Evolutionary conservation across 1,140 invertebrate genomes (phyloP).

Genomic region (Cyrtorhinus lividipennis): DNA sequence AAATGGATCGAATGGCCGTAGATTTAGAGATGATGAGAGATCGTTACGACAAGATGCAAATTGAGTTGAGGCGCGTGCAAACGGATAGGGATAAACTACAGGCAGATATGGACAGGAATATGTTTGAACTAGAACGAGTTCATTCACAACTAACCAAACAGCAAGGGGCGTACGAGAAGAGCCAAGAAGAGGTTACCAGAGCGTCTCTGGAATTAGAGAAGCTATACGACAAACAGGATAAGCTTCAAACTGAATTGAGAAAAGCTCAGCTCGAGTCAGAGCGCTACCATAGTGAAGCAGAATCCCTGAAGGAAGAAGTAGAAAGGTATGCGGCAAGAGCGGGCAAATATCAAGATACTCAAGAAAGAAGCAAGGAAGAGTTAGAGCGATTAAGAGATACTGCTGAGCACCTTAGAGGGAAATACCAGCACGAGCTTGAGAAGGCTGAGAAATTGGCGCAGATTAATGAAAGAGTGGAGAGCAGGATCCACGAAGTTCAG

Average conservation of each 20-base stretch:
- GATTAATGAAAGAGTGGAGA: constrained; percentile 44
- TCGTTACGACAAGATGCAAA: constrained; percentile 73
- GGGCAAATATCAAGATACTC: constrained; percentile 61
- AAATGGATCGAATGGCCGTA: constrained; percentile 59
- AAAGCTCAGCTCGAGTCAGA: constrained; percentile 64
- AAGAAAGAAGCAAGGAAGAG: constrained; percentile 58
- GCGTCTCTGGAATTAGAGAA: constrained; percentile 78
- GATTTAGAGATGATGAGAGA: constrained; percentile 77
- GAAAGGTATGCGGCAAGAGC: constrained; percentile 58
- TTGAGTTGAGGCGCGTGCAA: constrained; percentile 63
- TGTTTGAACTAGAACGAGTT: constrained; percentile 69
- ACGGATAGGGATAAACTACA: constrained; percentile 73
- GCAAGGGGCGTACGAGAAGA: constrained; percentile 67
- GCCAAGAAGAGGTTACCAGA: constrained; percentile 72
- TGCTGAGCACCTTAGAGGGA: constrained; percentile 67
- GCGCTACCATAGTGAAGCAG: constrained; percentile 49
- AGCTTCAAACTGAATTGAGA: constrained; percentile 62
- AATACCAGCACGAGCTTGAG: constrained; percentile 77
- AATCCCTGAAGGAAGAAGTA: constrained; percentile 46
- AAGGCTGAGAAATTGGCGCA: constrained; percentile 45
- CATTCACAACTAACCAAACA: constrained; percentile 69
- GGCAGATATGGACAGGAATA: constrained; percentile 65
- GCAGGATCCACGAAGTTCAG: constrained; percentile 58
- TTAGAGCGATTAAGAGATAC: constrained; percentile 66
- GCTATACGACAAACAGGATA: constrained; percentile 78